These are phyloP conservation scores for Paramormyrops hopkinsi DNA, from an alignment of 2,797 vertebrate species.

Conservation along the genomic window DNA sequence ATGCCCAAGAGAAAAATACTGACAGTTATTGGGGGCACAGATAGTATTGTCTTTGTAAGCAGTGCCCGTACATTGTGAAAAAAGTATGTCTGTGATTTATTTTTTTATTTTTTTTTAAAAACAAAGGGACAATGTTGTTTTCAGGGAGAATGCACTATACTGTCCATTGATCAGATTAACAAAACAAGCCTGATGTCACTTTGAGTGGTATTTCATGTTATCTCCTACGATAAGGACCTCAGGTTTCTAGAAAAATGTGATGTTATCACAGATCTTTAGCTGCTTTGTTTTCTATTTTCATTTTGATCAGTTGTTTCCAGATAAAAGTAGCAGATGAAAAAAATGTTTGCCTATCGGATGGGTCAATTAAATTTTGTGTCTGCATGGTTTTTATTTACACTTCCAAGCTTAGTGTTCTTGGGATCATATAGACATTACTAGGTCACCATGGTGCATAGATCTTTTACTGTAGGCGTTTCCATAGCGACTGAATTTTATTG, in stretches of 20 bases:
- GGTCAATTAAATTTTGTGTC: not conserved
- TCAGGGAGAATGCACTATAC: not conserved
- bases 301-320: not conserved
- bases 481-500: not conserved
- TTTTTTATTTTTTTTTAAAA: not conserved
- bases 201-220: not conserved
- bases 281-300: not conserved
- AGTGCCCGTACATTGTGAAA: not conserved
- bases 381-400: not conserved
- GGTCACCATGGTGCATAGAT: not conserved
- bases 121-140: not conserved
- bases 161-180: not conserved
- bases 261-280: not conserved
- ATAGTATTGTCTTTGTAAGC: not conserved
- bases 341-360: not conserved
- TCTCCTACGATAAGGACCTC: not conserved
- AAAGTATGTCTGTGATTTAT: not conserved
- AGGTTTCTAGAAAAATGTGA: not conserved
- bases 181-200: not conserved
- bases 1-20: not conserved
- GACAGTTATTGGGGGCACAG: not conserved
- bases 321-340: not conserved
- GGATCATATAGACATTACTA: not conserved
- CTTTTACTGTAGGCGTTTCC: constrained; percentile 1
- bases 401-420: not conserved